Evolutionary conservation across 2,797 vertebrate species (phyloP).

Genomic region (Muscicapa comitata): DNA sequence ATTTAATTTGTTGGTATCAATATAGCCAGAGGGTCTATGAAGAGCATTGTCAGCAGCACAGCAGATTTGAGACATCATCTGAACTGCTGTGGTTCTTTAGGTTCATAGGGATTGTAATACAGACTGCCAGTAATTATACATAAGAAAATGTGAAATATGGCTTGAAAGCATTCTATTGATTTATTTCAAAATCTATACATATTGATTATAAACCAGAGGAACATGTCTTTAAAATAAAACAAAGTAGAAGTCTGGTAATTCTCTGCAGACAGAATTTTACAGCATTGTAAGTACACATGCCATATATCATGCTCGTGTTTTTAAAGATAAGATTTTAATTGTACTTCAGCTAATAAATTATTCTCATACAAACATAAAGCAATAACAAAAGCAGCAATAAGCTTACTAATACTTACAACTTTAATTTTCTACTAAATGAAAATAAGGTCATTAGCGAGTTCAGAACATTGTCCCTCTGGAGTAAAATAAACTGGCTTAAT

Average conservation of each 20-base stretch:
- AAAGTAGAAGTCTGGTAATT: not conserved
- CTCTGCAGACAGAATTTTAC: not conserved
- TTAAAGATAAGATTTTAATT: not conserved
- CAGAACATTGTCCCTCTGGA: not conserved
- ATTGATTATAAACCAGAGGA: not conserved
- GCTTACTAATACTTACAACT: conserved; percentile 16
- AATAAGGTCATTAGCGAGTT: conserved; percentile 20
- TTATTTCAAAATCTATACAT: not conserved
- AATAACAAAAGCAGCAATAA: not conserved
- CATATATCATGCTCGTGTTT: not conserved
- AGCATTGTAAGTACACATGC: not conserved
- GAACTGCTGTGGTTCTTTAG: not conserved
- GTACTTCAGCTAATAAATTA: not conserved
- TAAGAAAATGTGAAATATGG: not conserved
- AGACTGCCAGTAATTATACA: not conserved
- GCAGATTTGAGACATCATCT: not conserved
- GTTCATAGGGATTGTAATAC: not conserved
- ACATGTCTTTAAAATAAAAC: not conserved
- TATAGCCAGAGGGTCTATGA: not conserved
- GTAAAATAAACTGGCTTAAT: conserved; percentile 41
- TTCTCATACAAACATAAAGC: not conserved
- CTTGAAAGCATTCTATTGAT: not conserved
- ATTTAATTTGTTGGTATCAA: not conserved
- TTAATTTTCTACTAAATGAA: conserved; percentile 38
- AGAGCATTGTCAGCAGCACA: not conserved